Evolutionary conservation across 2,888 invertebrate genomes (phyloP), one percentile per base, ranked within the genome.

Genomic region (Drosophila percnosoma): DNA sequence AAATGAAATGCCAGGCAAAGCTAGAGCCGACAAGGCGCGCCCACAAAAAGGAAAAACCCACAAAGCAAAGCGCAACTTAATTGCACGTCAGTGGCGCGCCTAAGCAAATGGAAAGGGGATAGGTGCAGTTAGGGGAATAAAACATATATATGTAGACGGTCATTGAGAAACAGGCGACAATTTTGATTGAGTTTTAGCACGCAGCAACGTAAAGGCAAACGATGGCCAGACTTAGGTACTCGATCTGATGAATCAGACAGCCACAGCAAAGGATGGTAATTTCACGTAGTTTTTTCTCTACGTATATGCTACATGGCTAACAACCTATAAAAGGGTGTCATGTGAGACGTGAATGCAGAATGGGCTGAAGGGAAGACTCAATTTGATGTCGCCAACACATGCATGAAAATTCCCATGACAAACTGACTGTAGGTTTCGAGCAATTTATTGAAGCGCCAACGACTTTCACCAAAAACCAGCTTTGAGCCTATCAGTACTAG

Each of bases 141-240:
- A 15, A 24, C 18, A 40, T 13, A 21, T 18, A 63, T 10, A 24
- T 49, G 36, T 54, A 45, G 57, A 55, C 51, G 34, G 51, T 58
- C 80, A 70, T 78, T 86, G 89, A 88, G 83, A 81, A 82, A 85
- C 70, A 73, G 72, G 71, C 80, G 85, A 85, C 85, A 85, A 75
- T 89, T 86, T 87, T 86, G 85, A 86, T 86, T 86, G 90, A 86
- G 88, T 86, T 87, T 86, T 78, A 58, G 78, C 85, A 89, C 88
- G 85, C 71, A 83, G 49, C 34, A 18, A 15, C 24, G 33, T 33
- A 38, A n/a, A 54, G 13, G 21, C 59, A 52, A 60, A 68, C 64
- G 73, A 73, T 69, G 54, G 69, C 62, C 38, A 54, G 48, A 29
- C 54, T 48, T 48, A 36, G 54, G 48, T 40, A 34, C 75, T 68